Evolutionary conservation across 2,888 invertebrate genomes (phyloP).

Genomic region (Protonemura montana): DNA sequence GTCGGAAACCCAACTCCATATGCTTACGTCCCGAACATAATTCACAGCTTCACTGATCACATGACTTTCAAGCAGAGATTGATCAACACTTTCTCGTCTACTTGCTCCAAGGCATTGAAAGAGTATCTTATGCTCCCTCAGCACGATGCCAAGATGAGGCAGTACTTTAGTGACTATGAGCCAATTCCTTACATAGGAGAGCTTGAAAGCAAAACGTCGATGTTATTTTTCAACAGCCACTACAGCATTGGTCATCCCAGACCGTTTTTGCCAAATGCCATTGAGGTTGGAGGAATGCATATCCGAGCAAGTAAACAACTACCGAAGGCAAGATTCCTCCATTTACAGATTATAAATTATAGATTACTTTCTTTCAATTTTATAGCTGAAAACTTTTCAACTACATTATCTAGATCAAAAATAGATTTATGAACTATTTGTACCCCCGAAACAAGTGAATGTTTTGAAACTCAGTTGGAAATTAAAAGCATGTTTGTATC

Average conservation of each 20-base stretch:
- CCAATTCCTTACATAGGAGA: constrained; percentile 29
- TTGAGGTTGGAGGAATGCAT: constrained; percentile 57
- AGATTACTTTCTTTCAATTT: neutral
- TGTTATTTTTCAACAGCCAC: constrained; percentile 55
- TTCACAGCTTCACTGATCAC: constrained; percentile 10
- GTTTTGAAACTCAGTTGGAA: too few species aligned
- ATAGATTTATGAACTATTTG: too few species aligned
- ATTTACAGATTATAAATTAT: neutral
- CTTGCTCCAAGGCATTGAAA: neutral
- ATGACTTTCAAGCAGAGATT: constrained; percentile 44
- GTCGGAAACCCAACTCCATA: constrained; percentile 40
- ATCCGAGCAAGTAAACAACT: constrained; percentile 52
- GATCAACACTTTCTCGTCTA: constrained; percentile 9
- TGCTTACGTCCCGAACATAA: constrained; percentile 38
- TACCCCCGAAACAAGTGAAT: too few species aligned
- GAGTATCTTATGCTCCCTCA: constrained; percentile 2
- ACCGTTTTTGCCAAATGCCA: constrained; percentile 56
- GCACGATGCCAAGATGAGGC: constrained; percentile 38
- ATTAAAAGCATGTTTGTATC: neutral
- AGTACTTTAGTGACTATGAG: constrained; percentile 42
- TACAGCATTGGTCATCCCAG: constrained; percentile 54
- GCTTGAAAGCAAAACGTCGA: constrained; percentile 51
- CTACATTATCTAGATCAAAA: too few species aligned
- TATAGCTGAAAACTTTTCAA: too few species aligned
- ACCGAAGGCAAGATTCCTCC: constrained; percentile 51